These are phyloP conservation scores for Elegia similella DNA, from an alignment of 2,888 invertebrate genomes.

Conservation along the genomic window DNA sequence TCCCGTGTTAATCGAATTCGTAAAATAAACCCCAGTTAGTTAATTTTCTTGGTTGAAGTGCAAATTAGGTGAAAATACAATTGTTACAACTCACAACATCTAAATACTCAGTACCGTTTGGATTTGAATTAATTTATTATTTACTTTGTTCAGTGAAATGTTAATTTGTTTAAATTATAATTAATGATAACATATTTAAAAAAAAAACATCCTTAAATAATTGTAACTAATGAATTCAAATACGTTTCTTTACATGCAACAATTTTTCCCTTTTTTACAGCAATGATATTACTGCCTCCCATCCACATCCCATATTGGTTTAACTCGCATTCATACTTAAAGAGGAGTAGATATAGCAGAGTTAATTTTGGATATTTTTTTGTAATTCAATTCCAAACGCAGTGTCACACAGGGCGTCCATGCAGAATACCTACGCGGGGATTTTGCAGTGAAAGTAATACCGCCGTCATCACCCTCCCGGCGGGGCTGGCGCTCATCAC, in stretches of 20 bases:
- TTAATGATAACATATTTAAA: too few relatives aligned
- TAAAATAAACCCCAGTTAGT: conserved; percentile 36
- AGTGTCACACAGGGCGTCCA: conserved; percentile 52
- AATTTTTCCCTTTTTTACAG: too few relatives aligned
- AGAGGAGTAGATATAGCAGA: too few relatives aligned
- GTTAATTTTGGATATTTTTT: not conserved
- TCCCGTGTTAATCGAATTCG: conserved; percentile 43
- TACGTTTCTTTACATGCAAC: too few relatives aligned
- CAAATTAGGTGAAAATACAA: conserved; percentile 43
- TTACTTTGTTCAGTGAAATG: too few relatives aligned
- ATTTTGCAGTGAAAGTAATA: conserved; percentile 94
- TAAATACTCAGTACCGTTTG: conserved; percentile 40
- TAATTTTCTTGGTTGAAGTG: conserved; percentile 38
- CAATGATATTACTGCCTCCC: too few relatives aligned
- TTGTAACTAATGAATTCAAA: too few relatives aligned
- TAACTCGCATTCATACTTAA: too few relatives aligned
- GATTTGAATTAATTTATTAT: conserved; percentile 46
- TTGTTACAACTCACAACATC: conserved; percentile 46
- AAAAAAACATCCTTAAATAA: too few relatives aligned
- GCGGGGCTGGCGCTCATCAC: conserved; percentile 76
- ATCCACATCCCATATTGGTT: too few relatives aligned
- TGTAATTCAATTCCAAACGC: conserved; percentile 64
- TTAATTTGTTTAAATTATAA: too few relatives aligned
- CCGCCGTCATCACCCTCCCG: conserved; percentile 89
- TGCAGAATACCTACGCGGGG: conserved; percentile 89